phyloP scores from a whole-genome alignment of 2,113 vertebrate genomes.

The Microtus ochrogaster region DNA sequence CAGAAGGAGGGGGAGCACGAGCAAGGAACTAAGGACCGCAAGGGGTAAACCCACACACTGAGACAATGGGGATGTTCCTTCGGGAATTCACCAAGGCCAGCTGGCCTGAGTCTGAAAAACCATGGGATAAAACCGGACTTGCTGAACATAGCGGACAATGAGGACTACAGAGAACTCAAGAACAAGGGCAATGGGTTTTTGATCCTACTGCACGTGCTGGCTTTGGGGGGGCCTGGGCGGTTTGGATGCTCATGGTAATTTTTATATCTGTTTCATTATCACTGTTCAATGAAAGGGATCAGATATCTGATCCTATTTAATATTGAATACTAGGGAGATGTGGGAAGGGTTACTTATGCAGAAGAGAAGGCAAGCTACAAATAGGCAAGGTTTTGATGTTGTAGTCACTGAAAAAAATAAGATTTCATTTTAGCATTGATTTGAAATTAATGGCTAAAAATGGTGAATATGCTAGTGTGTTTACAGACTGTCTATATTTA shows the following conservation, averaged over 20 bases:
- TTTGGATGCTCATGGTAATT: not conserved
- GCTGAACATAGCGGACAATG: too few relatives aligned
- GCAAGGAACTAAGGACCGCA: too few relatives aligned
- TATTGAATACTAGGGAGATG: not conserved
- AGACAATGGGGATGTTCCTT: too few relatives aligned
- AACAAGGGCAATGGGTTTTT: too few relatives aligned
- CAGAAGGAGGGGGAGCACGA: too few relatives aligned
- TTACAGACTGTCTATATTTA: not conserved
- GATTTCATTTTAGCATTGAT: not conserved
- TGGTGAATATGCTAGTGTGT: not conserved
- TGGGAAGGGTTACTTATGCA: not conserved
- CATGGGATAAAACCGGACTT: too few relatives aligned
- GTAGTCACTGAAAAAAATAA: not conserved
- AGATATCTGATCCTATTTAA: not conserved
- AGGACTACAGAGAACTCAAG: too few relatives aligned
- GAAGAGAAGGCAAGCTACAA: not conserved
- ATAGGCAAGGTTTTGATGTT: not conserved
- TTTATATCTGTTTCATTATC: constrained; percentile 3
- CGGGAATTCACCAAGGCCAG: too few relatives aligned
- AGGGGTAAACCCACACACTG: too few relatives aligned
- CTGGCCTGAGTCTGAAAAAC: too few relatives aligned
- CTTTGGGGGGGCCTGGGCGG: too few relatives aligned
- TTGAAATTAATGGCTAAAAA: not conserved
- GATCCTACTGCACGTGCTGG: too few relatives aligned
- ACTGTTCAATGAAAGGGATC: not conserved